A percentile compares a stretch with the other conserved stretches of the same genome.
Evolutionary conservation across 2,113 vertebrate species (phyloP).

Genomic region (Dromiciops gliroides): DNA sequence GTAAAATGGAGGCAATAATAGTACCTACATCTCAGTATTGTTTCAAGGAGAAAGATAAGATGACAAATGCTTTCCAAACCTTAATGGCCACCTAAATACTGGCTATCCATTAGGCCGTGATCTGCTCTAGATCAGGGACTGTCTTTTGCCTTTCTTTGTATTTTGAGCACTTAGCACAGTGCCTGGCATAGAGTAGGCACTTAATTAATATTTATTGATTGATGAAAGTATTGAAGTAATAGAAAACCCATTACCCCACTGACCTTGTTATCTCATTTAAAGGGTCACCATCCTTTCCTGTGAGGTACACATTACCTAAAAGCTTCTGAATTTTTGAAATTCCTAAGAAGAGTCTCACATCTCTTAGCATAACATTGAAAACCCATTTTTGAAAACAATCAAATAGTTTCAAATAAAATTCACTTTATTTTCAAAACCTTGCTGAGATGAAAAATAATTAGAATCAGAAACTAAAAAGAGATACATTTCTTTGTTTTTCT

Average conservation of each 20-base stretch:
- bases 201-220: not conserved
- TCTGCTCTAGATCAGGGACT: not conserved
- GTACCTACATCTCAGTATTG: not conserved
- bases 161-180: not conserved
- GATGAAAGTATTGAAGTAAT: not conserved
- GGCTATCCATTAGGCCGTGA: not conserved
- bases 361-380: not conserved
- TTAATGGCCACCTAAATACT: not conserved
- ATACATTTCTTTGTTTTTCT: not conserved
- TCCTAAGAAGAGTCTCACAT: slow-evolving; percentile 1
- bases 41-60: not conserved
- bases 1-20: not conserved
- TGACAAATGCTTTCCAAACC: not conserved
- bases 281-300: not conserved
- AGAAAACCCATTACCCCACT: not conserved
- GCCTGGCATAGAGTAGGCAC: not conserved
- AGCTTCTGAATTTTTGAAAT: slow-evolving; percentile 25
- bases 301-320: not conserved
- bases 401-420: slow-evolving; percentile 3
- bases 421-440: not conserved
- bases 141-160: not conserved
- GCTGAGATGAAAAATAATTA: not conserved
- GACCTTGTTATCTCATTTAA: not conserved
- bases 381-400: slow-evolving; percentile 15
- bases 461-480: slow-evolving; percentile 24